phyloP scores from a whole-genome alignment of 2,113 vertebrate species.

The Cynocephalus volans region DNA sequence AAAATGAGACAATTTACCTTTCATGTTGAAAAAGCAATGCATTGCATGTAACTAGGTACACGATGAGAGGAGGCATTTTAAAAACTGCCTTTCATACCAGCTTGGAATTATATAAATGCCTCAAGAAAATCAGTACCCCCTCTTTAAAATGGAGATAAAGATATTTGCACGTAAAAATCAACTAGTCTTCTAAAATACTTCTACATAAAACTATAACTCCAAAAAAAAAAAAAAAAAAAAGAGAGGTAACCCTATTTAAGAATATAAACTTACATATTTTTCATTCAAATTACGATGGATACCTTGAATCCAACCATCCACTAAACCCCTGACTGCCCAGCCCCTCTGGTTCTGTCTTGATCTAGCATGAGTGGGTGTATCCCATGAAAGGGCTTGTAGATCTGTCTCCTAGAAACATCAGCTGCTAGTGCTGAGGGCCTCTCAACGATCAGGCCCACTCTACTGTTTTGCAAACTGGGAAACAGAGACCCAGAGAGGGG shows the following conservation, averaged over 20 bases:
- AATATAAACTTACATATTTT: neutral
- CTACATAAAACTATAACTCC: neutral
- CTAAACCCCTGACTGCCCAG: neutral
- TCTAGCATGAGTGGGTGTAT: too few relatives aligned
- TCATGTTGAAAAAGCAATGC: neutral
- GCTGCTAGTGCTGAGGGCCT: too few relatives aligned
- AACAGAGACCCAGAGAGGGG: too few relatives aligned
- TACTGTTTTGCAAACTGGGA: too few relatives aligned
- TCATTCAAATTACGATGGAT: constrained; percentile 22
- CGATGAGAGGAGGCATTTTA: neutral
- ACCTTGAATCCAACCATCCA: neutral
- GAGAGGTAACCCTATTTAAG: neutral
- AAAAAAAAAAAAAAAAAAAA: too few relatives aligned
- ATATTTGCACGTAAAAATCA: constrained; percentile 8
- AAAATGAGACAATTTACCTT: neutral
- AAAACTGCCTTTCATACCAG: neutral
- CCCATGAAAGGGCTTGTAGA: too few relatives aligned
- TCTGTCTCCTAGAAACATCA: too few relatives aligned
- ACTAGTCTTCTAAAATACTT: neutral
- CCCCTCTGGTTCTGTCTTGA: too few relatives aligned
- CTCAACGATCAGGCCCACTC: too few relatives aligned
- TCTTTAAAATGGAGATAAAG: constrained; percentile 12
- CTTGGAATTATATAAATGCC: neutral
- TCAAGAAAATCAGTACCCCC: neutral
- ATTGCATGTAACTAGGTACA: neutral